These are phyloP conservation scores for Schrankia costaestrigalis DNA, from an alignment of 2,888 invertebrate genomes.

Conservation along the genomic window DNA sequence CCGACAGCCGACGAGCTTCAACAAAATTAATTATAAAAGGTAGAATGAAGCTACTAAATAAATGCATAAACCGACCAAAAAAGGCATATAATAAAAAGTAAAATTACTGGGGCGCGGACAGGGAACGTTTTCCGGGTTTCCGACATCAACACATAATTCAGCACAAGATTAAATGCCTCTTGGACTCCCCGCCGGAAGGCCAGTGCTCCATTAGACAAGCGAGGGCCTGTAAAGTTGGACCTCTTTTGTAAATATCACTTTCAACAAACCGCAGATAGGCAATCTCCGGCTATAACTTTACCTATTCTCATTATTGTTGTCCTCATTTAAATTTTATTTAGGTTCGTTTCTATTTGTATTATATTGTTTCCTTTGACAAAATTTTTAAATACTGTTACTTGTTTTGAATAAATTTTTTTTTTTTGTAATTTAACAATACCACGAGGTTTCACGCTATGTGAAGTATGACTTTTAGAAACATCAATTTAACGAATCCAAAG, in stretches of 20 bases:
- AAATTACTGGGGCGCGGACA: slow-evolving; percentile 63
- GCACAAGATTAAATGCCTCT: slow-evolving; percentile 74
- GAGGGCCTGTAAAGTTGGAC: slow-evolving; percentile 47
- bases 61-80: slow-evolving; percentile 41
- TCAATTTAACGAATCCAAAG: no score
- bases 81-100: slow-evolving; percentile 58
- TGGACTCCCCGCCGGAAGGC: slow-evolving; percentile 67
- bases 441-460: no score
- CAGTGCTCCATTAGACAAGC: slow-evolving; percentile 65
- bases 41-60: slow-evolving; percentile 32
- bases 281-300: slow-evolving; percentile 25
- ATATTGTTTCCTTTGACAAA: not conserved
- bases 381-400: not conserved
- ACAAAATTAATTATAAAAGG: slow-evolving; percentile 28
- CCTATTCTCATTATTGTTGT: slow-evolving; percentile 4
- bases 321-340: slow-evolving; percentile 8
- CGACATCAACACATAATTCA: slow-evolving; percentile 76
- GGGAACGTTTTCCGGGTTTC: slow-evolving; percentile 66
- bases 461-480: no score
- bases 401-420: not conserved
- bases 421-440: no score
- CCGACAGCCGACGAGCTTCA: slow-evolving; percentile 8
- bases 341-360: slow-evolving; percentile 15
- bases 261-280: slow-evolving; percentile 30
- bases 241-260: slow-evolving; percentile 45